These are phyloP conservation scores for Pteria penguin DNA, from an alignment of 2,888 invertebrate genomes.

Conservation along the genomic window DNA sequence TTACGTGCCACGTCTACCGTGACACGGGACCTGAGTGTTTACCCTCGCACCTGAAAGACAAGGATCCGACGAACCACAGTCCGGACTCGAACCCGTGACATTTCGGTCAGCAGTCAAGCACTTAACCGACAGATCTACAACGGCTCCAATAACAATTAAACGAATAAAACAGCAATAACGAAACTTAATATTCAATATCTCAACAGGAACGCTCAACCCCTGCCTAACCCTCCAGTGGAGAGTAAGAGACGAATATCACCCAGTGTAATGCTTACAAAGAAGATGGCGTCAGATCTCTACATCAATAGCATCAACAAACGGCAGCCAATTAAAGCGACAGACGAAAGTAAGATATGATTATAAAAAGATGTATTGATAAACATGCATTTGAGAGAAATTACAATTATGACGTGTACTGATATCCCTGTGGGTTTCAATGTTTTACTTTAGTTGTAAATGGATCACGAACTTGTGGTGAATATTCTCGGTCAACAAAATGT, in stretches of 20 bases:
- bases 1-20: too few species aligned
- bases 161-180: too few species aligned
- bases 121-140: too few species aligned
- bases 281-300: slow-evolving; percentile 56
- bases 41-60: too few species aligned
- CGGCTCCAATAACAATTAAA: too few species aligned
- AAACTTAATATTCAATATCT: slow-evolving; percentile 1
- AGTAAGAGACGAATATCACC: slow-evolving; percentile 45
- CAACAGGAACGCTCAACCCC: slow-evolving; percentile 37
- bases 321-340: slow-evolving; percentile 72
- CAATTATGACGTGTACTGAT: not conserved
- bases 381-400: not conserved
- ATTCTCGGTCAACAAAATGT: too few species aligned
- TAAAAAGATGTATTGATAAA: not conserved
- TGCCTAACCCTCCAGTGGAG: slow-evolving; percentile 20
- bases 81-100: too few species aligned
- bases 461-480: too few species aligned
- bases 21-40: too few species aligned
- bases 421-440: too few species aligned
- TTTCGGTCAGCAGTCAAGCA: too few species aligned
- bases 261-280: slow-evolving; percentile 56
- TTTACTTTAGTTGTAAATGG: not conserved
- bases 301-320: slow-evolving; percentile 49
- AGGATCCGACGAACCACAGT: too few species aligned
- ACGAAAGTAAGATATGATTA: slow-evolving; percentile 73